Conservation (phyloP, 2,797 vertebrate species). For the Lutjanus campechanus region DNA sequence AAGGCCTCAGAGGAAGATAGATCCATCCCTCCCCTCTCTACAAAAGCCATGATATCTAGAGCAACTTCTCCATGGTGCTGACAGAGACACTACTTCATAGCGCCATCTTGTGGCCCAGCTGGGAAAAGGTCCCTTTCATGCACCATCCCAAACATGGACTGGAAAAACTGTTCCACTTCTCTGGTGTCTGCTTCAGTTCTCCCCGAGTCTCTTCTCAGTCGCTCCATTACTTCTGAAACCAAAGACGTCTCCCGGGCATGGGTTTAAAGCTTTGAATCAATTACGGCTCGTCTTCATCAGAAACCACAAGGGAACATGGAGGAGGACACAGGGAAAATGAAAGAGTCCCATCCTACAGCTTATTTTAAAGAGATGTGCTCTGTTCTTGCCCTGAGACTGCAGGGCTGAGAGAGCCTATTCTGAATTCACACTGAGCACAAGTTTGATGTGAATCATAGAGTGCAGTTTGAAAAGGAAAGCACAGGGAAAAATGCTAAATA, state of each 20-base stretch:
- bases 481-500: neutral
- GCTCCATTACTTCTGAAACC: slow-evolving; percentile 52
- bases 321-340: slow-evolving; percentile 29
- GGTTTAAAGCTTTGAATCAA: slow-evolving; percentile 60
- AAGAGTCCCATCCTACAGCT: slow-evolving; percentile 36
- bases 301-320: slow-evolving; percentile 33
- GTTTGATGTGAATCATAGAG: slow-evolving; percentile 9
- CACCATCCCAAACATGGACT: slow-evolving; percentile 49
- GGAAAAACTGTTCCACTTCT: slow-evolving; percentile 46
- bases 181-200: slow-evolving; percentile 53
- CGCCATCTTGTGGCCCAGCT: slow-evolving; percentile 77
- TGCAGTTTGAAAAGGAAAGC: slow-evolving; percentile 15
- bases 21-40: neutral
- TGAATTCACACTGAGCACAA: slow-evolving; percentile 20
- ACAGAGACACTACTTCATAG: slow-evolving; percentile 53
- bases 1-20: slow-evolving; percentile 21
- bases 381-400: slow-evolving; percentile 13
- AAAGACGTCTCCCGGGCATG: slow-evolving; percentile 49
- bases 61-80: slow-evolving; percentile 21
- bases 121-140: slow-evolving; percentile 12
- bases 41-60: slow-evolving; percentile 29
- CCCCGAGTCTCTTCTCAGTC: slow-evolving; percentile 21
- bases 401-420: neutral
- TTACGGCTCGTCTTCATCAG: slow-evolving; percentile 53
- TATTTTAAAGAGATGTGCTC: slow-evolving; percentile 27